Conservation (phyloP, 1,140 invertebrate genomes). For the Pomacea maculata region DNA sequence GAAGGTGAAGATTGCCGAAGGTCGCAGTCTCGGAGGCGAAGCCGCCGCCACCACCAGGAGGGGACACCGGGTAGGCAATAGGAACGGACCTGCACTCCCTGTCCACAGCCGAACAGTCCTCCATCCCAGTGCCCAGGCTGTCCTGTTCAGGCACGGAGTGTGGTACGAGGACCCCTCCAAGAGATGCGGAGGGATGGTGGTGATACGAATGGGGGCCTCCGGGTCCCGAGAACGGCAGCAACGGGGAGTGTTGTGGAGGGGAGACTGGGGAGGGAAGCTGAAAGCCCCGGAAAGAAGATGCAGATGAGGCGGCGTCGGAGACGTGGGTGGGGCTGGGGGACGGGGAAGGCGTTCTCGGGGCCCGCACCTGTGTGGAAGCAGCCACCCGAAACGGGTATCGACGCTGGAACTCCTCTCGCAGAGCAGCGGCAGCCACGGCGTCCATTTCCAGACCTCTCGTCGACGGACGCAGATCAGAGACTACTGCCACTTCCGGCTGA, state of each 20-base stretch:
- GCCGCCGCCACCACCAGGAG: not conserved
- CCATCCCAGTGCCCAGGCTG: not conserved
- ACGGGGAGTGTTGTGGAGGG: not conserved
- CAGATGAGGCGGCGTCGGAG: not conserved
- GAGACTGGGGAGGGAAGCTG: conserved; percentile 4
- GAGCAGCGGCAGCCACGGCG: not conserved
- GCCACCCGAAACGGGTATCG: conserved; percentile 1
- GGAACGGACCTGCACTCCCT: not conserved
- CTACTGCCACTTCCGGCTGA: not conserved
- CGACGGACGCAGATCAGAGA: not conserved
- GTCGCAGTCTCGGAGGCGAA: not conserved
- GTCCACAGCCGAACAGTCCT: not conserved
- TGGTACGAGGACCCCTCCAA: too few relatives aligned
- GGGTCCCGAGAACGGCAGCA: not conserved
- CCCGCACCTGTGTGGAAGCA: not conserved
- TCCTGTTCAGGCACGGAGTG: not conserved
- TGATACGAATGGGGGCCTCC: not conserved
- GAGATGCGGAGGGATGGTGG: too few relatives aligned
- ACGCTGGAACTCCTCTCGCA: conserved; percentile 10
- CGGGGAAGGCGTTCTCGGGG: not conserved
- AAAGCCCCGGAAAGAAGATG: not conserved
- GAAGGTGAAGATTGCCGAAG: not conserved
- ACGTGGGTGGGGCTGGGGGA: not conserved
- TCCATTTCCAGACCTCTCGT: conserved; percentile 7
- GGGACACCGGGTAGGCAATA: not conserved